Conservation (phyloP, 2,113 vertebrate genomes). For the Electrona antarctica region DNA sequence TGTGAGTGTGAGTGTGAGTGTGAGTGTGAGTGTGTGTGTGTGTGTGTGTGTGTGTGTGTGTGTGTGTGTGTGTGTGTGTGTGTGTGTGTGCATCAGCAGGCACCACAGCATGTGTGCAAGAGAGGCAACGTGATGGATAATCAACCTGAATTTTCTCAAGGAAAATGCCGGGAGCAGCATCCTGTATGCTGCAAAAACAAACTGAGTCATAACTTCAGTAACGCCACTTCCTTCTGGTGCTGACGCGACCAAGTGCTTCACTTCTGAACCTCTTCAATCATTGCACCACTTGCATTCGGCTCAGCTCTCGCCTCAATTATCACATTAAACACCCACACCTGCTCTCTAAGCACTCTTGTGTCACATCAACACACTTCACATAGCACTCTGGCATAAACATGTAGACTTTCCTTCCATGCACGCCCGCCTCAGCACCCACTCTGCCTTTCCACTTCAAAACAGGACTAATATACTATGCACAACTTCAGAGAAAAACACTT, state of each 20-base stretch:
- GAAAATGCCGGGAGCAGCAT: too few species aligned
- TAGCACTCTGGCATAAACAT: conserved; percentile 48
- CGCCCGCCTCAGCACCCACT: conserved; percentile 39
- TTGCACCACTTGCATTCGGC: conserved; percentile 2
- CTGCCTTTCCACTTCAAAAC: conserved; percentile 50
- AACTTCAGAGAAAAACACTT: conserved; percentile 41
- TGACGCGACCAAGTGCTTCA: conserved; percentile 11
- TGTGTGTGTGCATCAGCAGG: too few species aligned
- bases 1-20: too few species aligned
- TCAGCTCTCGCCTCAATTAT: conserved; percentile 17
- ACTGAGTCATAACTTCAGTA: too few species aligned
- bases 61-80: too few species aligned
- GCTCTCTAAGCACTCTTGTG: neutral
- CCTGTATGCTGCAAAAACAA: too few species aligned
- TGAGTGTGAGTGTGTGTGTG: too few species aligned
- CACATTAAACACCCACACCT: neutral
- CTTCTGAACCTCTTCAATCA: conserved; percentile 57
- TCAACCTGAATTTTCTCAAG: too few species aligned
- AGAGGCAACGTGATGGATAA: too few species aligned
- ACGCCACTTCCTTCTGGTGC: neutral
- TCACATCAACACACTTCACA: conserved; percentile 35
- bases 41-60: too few species aligned
- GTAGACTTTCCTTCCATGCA: conserved; percentile 36
- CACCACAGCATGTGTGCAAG: too few species aligned
- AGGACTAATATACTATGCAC: conserved; percentile 57